Evolutionary conservation across 2,113 vertebrate species (phyloP), one percentile per base, ranked within the genome.

Genomic region (Prinia subflava): DNA sequence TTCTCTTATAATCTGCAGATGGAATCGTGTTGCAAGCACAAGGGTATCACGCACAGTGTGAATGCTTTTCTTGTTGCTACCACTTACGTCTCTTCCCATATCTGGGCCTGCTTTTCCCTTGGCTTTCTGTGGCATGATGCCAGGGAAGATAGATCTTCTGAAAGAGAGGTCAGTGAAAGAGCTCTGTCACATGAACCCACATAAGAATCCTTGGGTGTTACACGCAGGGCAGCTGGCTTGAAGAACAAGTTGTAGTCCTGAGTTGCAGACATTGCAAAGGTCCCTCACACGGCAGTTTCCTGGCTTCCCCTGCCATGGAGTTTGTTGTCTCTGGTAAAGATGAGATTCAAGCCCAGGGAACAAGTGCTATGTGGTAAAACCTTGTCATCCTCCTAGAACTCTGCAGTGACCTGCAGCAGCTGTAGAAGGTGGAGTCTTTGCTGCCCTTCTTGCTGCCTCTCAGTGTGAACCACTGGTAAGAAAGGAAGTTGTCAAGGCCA

Each of bases 21-120:
- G 67, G 64, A 63, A 80, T 90, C 18, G 2, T 19, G 33, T 27
- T 80, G 41, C 21, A 46, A 55, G 33, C 15, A 2, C 47, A 50
- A 56, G 10, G 22, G 18, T 62, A 30, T 94, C 67, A 46, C 53
- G 22, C 20, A 28, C 35, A 30, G 37, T 19, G 15, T 42, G 63
- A 92, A 88, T 67, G 46, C 42, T 94, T 85, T 92, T 93, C 55
- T 46, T 74, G 28, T 70, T 77, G 39, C 50, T 90, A 52, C 30
- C 37, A 24, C 31, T 90, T 64, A 41, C 0, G 3, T 64, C 7
- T 75, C 30, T 89, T 89, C 81, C 70, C 21, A 50, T 37, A 55
- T 64, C 53, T 39, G 6, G 78, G 50, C 13, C 35, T 91, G 20
- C 59, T 83, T 94, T 90, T 83, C 71, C 50, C 52, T n/a, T 65